Base-by-base conservation (phyloP, 2,888 invertebrate species). In the Celastrina argiolus region DNA sequence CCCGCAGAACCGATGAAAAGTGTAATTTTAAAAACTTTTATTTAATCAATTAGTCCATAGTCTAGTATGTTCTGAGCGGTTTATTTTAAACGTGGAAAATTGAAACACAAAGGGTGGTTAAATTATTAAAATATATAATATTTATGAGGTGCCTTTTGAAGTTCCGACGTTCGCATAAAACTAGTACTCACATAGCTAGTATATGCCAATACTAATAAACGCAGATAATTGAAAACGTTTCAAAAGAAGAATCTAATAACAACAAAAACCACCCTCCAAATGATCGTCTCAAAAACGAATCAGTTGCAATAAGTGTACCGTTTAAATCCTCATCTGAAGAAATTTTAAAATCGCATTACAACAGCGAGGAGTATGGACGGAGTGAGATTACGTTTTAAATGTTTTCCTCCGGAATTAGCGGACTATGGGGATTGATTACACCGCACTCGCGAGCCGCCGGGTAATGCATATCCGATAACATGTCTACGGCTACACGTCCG, bases 281-380 rank as follows among this genome's bases (percentile, higher is more conserved):
- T 51, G 51, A 51, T 12, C 51, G 51, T 51, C 51, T 51, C 22
- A 51, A 51, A 51, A 51, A 51, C 14, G 51, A 22, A 26, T 51
- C 51, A 51, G 22, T 12, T 26, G 51, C 51, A 51, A 26, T 26
- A 12, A 22, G 12, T 10, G 51, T 51, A 51, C n/a, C n/a, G n/a
- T 26, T 51, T 22, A 51, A 51, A 51, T 51, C 22, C 26, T 22
- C 51, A 51, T 51, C 51, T 51, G 51, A 22, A 51, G 51, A 26
- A 51, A 51, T 22, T 51, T 51, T 22, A 51, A 51, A 51, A 51
- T 51, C 51, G 51, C 51, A 51, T 51, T 51, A 51, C 22, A 51
- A 51, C 51, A 51, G 51, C 51, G n/a, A n/a, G n/a, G n/a, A n/a
- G n/a, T n/a, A 51, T 51, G 12, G 26, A 22, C 51, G 22, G 22